Conservation (phyloP, 2,888 invertebrate genomes). For the Heliconius sara region DNA sequence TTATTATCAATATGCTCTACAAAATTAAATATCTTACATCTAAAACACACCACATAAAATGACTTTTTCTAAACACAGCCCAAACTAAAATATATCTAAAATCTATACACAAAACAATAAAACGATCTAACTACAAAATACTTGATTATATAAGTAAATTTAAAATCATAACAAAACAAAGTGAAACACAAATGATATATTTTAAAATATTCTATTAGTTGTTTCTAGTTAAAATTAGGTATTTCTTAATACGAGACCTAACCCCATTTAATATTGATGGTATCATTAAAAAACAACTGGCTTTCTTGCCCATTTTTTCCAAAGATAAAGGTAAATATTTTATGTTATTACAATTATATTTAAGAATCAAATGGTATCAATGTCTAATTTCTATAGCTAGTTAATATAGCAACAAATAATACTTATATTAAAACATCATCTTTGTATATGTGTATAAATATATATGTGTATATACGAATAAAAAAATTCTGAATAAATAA, state of each 20-base stretch:
- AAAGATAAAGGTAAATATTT: not conserved
- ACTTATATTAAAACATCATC: not conserved
- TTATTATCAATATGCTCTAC: not conserved
- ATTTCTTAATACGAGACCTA: not conserved
- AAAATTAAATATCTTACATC: constrained; percentile 3
- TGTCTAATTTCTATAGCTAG: not conserved
- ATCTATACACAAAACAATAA: constrained; percentile 5
- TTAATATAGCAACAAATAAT: not conserved
- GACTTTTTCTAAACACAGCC: constrained; percentile 43
- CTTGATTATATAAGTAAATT: not conserved
- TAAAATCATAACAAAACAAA: constrained; percentile 13
- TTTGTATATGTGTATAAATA: not conserved
- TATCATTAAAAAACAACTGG: not conserved
- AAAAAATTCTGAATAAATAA: not conserved
- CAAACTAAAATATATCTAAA: constrained; percentile 27
- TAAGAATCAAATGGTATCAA: not conserved
- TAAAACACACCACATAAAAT: constrained; percentile 20
- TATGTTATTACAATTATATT: not conserved
- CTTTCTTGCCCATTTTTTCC: not conserved
- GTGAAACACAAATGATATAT: not conserved
- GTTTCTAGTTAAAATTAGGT: constrained; percentile 14
- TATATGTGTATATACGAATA: not conserved
- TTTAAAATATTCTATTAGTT: not conserved
- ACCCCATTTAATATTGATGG: not conserved
- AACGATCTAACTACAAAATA: not conserved